A percentile compares a stretch with the other conserved stretches of the same genome.
These are phyloP conservation scores for Crotalus adamanteus DNA, from an alignment of 2,797 vertebrate genomes.

Conservation along the genomic window DNA sequence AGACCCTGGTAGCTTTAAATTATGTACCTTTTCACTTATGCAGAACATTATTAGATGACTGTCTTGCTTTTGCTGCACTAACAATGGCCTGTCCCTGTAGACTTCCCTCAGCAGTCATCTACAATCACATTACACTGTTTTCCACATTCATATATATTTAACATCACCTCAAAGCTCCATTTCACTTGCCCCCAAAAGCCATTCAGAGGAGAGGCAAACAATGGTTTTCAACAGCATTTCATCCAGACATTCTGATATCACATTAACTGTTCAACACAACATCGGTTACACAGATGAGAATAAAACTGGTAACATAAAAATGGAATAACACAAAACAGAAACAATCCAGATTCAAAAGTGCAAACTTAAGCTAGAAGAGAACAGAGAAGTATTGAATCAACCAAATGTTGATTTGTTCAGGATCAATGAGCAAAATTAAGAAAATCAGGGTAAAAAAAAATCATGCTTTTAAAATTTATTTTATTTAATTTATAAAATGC, in stretches of 20 bases:
- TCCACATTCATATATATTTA: slow-evolving; percentile 5
- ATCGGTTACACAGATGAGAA: slow-evolving; percentile 3
- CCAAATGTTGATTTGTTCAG: not conserved
- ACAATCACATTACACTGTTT: slow-evolving; percentile 21
- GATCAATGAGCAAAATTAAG: not conserved
- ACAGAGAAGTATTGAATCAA: not conserved
- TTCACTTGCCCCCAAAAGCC: slow-evolving; percentile 16
- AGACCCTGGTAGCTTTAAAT: slow-evolving; percentile 17
- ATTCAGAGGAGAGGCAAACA: not conserved
- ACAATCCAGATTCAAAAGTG: slow-evolving; percentile 12
- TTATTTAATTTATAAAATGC: not conserved
- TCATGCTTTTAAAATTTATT: not conserved
- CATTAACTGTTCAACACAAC: slow-evolving; percentile 28
- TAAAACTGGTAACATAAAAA: not conserved
- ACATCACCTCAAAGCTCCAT: slow-evolving; percentile 7
- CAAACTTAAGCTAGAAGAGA: not conserved
- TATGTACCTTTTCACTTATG: slow-evolving; percentile 9
- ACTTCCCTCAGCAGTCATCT: slow-evolving; percentile 16
- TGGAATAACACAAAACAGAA: slow-evolving; percentile 7
- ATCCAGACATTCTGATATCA: not conserved
- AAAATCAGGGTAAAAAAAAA: not conserved
- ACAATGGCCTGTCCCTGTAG: not conserved
- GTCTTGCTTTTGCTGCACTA: slow-evolving; percentile 25
- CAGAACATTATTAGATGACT: not conserved
- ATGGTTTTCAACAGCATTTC: not conserved